These are phyloP conservation scores for Pycnonotus jocosus DNA, from an alignment of 2,113 vertebrate genomes.

Conservation along the genomic window DNA sequence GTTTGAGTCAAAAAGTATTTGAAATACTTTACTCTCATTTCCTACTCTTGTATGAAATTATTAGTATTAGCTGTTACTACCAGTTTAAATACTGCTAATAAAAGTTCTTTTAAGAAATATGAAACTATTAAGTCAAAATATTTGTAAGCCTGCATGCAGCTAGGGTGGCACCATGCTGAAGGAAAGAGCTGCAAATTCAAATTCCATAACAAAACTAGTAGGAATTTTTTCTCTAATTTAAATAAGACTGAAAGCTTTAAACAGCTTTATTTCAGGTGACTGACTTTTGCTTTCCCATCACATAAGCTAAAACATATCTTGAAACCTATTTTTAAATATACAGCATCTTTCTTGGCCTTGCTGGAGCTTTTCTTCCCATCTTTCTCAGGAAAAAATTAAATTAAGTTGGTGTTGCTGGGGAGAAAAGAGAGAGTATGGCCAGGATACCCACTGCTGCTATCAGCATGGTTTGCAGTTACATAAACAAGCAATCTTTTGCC, in stretches of 20 bases:
- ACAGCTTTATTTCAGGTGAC: neutral
- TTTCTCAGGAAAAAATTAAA: neutral
- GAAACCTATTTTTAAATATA: neutral
- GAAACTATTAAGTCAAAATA: neutral
- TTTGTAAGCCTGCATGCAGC: neutral
- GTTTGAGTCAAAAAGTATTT: neutral
- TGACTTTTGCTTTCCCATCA: neutral
- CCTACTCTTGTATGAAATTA: neutral
- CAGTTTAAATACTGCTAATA: neutral
- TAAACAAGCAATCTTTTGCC: neutral
- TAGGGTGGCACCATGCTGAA: neutral
- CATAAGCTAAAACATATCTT: neutral
- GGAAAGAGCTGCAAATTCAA: neutral
- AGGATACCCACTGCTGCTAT: neutral
- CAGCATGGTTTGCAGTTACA: neutral
- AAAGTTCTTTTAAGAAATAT: neutral
- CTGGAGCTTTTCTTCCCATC: neutral
- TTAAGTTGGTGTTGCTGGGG: neutral
- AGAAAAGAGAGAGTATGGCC: neutral
- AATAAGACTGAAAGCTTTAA: neutral
- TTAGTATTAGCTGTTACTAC: neutral
- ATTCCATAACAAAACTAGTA: neutral
- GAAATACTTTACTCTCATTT: neutral
- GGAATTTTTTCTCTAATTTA: neutral
- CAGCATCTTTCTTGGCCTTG: neutral